phyloP scores from a whole-genome alignment of 2,113 vertebrate species.

The Macquaria australasica region DNA sequence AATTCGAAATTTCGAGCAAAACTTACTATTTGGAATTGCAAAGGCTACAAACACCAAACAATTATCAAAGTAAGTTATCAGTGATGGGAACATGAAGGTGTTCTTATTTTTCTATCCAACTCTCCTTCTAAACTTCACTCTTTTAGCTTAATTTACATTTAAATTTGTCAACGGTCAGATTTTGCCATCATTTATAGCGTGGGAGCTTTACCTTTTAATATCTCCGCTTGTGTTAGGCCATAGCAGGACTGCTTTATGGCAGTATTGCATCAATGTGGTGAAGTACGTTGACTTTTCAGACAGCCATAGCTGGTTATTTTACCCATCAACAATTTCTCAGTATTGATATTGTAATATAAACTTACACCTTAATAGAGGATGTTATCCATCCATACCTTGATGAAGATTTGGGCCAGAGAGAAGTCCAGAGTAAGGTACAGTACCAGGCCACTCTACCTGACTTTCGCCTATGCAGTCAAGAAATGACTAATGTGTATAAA shows the following conservation, averaged over 20 bases:
- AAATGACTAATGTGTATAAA: not conserved
- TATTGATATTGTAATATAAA: not conserved
- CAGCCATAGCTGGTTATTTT: not conserved
- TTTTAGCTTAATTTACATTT: no score
- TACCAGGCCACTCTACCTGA: not conserved
- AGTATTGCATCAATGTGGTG: not conserved
- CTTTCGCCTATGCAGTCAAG: not conserved
- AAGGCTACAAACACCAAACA: no score
- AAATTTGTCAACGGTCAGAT: no score
- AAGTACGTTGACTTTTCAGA: not conserved
- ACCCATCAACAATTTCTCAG: not conserved
- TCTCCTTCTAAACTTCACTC: no score
- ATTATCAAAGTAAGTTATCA: no score
- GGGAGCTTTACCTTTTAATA: no score
- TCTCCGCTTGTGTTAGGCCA: not conserved
- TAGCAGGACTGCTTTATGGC: not conserved
- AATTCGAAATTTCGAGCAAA: no score
- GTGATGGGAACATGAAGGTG: no score
- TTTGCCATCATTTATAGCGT: not conserved
- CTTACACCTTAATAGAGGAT: no score
- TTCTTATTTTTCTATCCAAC: no score
- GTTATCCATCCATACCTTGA: not conserved
- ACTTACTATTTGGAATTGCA: not conserved
- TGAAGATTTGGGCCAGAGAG: not conserved
- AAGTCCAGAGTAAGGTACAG: not conserved